phyloP scores from a whole-genome alignment of 2,888 invertebrate genomes.

The Trichogramma dendrolimi region DNA sequence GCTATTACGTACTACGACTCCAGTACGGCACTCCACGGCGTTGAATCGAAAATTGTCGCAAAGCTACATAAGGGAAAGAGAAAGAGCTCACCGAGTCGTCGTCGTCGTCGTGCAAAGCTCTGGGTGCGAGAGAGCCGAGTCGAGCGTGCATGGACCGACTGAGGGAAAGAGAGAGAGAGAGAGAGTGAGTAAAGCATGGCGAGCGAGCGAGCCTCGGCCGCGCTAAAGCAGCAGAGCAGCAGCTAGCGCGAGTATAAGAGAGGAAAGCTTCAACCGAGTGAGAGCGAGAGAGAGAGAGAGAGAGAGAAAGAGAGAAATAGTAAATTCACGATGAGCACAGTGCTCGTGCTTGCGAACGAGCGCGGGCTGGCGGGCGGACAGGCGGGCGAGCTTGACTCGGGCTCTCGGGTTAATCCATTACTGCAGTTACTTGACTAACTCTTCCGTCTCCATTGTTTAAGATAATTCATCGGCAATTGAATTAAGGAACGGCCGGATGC shows the following conservation, averaged over 20 bases:
- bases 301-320: slow-evolving; percentile 1
- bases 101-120: no score
- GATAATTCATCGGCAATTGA: slow-evolving; percentile 32
- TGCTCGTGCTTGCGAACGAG: not conserved
- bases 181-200: no score
- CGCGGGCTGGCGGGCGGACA: not conserved
- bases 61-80: no score
- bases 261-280: not conserved
- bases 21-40: no score
- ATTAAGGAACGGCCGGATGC: slow-evolving; percentile 27
- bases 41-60: no score
- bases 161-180: not conserved
- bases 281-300: slow-evolving; percentile 5
- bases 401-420: slow-evolving; percentile 27
- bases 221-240: not conserved
- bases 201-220: no score
- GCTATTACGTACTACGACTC: no score
- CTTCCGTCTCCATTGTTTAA: slow-evolving; percentile 29
- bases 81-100: no score
- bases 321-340: slow-evolving; percentile 4
- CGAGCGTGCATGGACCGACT: no score
- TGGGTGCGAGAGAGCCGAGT: no score
- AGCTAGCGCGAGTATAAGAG: not conserved
- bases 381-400: not conserved
- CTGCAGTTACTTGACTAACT: slow-evolving; percentile 28